Base-by-base conservation (phyloP, 2,797 vertebrate genomes). In the Glyptemys insculpta region DNA sequence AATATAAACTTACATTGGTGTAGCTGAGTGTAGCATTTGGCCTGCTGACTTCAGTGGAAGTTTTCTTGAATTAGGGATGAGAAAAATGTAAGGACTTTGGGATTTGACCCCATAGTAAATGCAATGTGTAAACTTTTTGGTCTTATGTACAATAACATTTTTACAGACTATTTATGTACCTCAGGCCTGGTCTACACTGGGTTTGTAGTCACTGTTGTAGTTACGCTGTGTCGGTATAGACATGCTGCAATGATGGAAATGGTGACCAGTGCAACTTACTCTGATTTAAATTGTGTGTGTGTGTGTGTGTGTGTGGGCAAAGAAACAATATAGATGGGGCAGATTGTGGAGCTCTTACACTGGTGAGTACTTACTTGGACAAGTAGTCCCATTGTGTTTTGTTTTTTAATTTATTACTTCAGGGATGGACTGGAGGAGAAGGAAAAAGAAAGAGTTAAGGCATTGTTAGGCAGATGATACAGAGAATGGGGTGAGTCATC, bases 321-420 rank as follows among this genome's bases (percentile, higher is more conserved):
- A 52, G 82, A 54, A 85, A 3, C 10, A 90, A 41, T 0, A 0
- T 1, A 14, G 2, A 1, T 2, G 53, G 80, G 62, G 54, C 80
- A 86, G n/a, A 19, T 37, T 59, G 74, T 31, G 94, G 80, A 72
- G 12, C 4, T 47, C 74, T 78, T 47, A 49, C 8, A 31, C 14
- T 15, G 29, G 27, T 31, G 47, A 16, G 68, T 41, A 72, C 37
- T 65, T 65, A 18, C 34, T 23, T 12, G n/a, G 5, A 29, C 14
- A 12, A 8, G 65, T 53, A 83, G 54, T 18, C 41, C 1, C 0
- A 14, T 8, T 27, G 12, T 8, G 27, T 23, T 27, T n/a, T 37
- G 12, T 47, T 79, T 47, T 52, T 80, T 87, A 81, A 23, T 72
- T 23, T 92, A 94, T 90, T 52, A 31, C 57, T 92, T 3, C 34